Percentiles rank a stretch among this genome's conserved stretches.
Conservation (phyloP, 2,113 vertebrate genomes). For the Nothocercus julius region DNA sequence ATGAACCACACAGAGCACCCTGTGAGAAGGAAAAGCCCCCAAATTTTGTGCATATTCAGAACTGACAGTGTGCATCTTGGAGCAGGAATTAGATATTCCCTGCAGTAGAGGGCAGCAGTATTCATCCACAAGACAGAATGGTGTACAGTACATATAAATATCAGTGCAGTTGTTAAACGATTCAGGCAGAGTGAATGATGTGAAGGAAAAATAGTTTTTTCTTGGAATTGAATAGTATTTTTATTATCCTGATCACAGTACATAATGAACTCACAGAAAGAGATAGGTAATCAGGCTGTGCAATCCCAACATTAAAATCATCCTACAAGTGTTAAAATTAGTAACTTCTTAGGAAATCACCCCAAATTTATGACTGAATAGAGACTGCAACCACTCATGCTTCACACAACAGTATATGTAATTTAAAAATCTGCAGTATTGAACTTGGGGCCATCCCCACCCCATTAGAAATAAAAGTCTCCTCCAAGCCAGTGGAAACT, state of each 20-base stretch:
- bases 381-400: conserved; percentile 1
- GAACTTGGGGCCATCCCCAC: conserved; percentile 48
- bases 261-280: background rate
- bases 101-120: conserved; percentile 25
- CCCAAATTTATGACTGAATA: conserved; percentile 8
- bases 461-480: conserved; percentile 52
- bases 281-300: conserved; percentile 12
- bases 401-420: background rate
- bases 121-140: background rate
- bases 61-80: background rate
- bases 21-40: background rate
- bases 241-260: conserved; percentile 3
- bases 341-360: conserved; percentile 23
- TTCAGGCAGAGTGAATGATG: background rate
- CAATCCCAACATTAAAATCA: conserved; percentile 24
- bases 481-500: conserved; percentile 67
- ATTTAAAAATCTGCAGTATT: conserved; percentile 50
- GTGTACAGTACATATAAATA: background rate
- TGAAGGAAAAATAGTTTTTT: background rate
- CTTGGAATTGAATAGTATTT: background rate
- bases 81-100: background rate
- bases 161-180: background rate
- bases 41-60: background rate
- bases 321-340: background rate
- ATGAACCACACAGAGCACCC: background rate